Base-by-base conservation (phyloP, 2,888 invertebrate species). In the Lithophane ornitopus region DNA sequence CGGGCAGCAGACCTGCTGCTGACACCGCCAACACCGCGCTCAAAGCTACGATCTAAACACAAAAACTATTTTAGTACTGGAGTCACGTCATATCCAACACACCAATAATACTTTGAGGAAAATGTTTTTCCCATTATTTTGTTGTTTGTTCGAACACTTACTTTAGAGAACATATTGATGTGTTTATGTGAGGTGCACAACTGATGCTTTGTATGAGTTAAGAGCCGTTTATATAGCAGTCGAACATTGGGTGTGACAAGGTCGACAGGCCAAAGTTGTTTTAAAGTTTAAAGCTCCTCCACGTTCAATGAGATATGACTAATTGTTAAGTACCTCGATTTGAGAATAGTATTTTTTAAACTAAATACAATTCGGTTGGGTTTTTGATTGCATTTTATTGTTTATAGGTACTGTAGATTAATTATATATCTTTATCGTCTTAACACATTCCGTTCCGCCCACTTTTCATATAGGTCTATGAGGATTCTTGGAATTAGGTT, bases 11-110 rank as follows among this genome's bases (percentile, higher is more conserved):
- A 62, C 94, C 95, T 22, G 95, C 95, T 61, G 91, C 82, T 39
- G 96, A 93, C 63, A 97, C 93, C 66, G 95, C 95, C 89, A 96
- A 83, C 76, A 96, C 88, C 74, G 95, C 94, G 90, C 94, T 91
- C 86, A 96, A 59, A 72, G 92, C 89, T 59, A 95, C 66, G 66
- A 95, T 89, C 95, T 96, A 89, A 78, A 90, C 91, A 76, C 61
- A 84, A 68, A 81, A n/a, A 63, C 39, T 62, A 26, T 59, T 61
- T 41, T 59, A 74, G 26, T 28, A 70, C 26, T 14, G 8, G 4
- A 58, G 4, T 56, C 52, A 70, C 70, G 0, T 58, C 67, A 70
- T 41, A 61, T 74, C 7, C 9, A 34, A 61, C 34, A 63, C 14
- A 9, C 39, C n/a, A 34, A 59, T 16, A 44, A 44, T 12, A 19